Conservation (phyloP, 2,797 vertebrate species). For the Neostethus bicornis region DNA sequence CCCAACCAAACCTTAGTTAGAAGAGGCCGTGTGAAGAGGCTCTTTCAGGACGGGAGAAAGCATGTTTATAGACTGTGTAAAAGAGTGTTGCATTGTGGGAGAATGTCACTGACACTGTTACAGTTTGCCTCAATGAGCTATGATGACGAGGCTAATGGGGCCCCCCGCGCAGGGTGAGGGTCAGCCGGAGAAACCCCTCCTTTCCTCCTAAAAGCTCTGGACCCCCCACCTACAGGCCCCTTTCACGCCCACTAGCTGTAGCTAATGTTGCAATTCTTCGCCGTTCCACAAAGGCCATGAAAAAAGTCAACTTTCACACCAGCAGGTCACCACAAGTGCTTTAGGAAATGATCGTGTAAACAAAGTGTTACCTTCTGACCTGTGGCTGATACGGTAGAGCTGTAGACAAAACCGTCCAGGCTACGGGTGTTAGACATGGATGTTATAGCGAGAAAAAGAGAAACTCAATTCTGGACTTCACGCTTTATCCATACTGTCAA, state of each 20-base stretch:
- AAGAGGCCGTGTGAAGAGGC: constrained; percentile 73
- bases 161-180: constrained; percentile 71
- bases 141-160: constrained; percentile 87
- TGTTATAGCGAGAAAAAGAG: constrained; percentile 84
- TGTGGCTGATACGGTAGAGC: constrained; percentile 87
- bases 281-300: constrained; percentile 75
- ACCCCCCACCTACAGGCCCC: constrained; percentile 87
- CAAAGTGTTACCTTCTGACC: constrained; percentile 97
- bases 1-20: constrained; percentile 68
- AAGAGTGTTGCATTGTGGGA: constrained; percentile 91
- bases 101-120: constrained; percentile 89
- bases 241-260: constrained; percentile 90
- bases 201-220: constrained; percentile 49
- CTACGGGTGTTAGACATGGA: constrained; percentile 90
- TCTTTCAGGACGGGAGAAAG: constrained; percentile 81
- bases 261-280: constrained; percentile 90
- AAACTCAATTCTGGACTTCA: constrained; percentile 39
- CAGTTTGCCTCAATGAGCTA: constrained; percentile 90
- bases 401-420: constrained; percentile 84
- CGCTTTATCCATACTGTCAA: constrained; percentile 11
- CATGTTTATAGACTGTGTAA: constrained; percentile 95
- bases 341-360: constrained; percentile 94
- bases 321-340: constrained; percentile 87
- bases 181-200: constrained; percentile 41
- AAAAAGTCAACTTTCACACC: constrained; percentile 90